A percentile compares a stretch with the other conserved stretches of the same genome.
These are phyloP conservation scores for Labeo calbasu DNA, from an alignment of 2,797 vertebrate species.

Conservation along the genomic window DNA sequence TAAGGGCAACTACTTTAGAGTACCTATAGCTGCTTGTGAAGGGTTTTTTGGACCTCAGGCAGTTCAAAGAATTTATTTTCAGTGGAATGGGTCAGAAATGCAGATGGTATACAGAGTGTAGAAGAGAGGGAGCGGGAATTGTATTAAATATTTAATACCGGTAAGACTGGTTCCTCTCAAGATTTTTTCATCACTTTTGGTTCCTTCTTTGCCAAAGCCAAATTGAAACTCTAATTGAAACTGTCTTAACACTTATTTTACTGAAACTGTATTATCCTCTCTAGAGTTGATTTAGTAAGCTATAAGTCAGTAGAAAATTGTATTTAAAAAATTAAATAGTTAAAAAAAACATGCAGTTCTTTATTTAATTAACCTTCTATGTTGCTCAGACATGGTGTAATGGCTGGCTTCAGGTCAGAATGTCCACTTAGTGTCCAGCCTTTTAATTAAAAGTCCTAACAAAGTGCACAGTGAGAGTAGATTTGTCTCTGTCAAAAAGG, in stretches of 20 bases:
- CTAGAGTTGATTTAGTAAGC: background rate
- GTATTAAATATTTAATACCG: background rate
- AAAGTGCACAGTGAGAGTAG: no score
- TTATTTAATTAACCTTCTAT: no score
- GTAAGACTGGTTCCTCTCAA: background rate
- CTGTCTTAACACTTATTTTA: background rate
- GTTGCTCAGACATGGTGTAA: no score
- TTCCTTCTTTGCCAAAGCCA: background rate
- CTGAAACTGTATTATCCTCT: background rate
- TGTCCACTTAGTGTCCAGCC: no score
- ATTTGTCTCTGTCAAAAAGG: background rate
- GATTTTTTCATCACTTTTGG: background rate
- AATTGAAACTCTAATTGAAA: conserved; percentile 15
- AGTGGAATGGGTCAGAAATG: background rate
- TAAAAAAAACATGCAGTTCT: no score
- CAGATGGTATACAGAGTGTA: background rate
- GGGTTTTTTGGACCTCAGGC: background rate
- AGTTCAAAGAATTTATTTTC: background rate
- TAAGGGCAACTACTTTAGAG: background rate
- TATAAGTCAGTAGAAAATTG: no score
- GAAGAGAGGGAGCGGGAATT: background rate
- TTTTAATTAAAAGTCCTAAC: no score
- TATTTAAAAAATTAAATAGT: no score
- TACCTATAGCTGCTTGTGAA: background rate
- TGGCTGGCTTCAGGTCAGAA: no score